Percentiles rank a stretch among this genome's conserved stretches.
These are phyloP conservation scores for Syrmaticus mikado DNA, from an alignment of 2,113 vertebrate species.

Conservation along the genomic window DNA sequence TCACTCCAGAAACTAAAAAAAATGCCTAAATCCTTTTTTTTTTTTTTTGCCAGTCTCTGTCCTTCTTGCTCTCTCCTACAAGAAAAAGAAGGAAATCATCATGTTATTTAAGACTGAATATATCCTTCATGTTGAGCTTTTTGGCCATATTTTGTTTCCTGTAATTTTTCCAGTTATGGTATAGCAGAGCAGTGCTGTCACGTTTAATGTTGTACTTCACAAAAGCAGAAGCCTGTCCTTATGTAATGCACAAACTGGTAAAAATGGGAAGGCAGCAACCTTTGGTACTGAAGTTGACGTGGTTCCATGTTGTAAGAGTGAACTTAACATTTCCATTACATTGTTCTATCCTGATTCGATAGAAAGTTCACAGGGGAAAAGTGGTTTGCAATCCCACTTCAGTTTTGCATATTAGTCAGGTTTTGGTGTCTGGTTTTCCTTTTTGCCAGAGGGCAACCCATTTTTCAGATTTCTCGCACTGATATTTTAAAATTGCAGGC, in stretches of 20 bases:
- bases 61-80: neutral
- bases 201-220: neutral
- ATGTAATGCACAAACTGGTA: neutral
- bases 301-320: conserved; percentile 14
- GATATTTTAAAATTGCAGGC: conserved; percentile 69
- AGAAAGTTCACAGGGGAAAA: conserved; percentile 70
- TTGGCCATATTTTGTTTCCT: neutral
- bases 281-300: conserved; percentile 29
- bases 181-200: neutral
- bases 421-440: conserved; percentile 67
- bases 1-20: neutral
- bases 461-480: conserved; percentile 69
- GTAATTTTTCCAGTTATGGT: neutral
- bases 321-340: conserved; percentile 57
- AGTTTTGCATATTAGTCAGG: conserved; percentile 65
- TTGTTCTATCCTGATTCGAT: conserved; percentile 18
- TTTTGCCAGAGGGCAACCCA: conserved; percentile 39
- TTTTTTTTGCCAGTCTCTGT: neutral
- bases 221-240: conserved; percentile 41
- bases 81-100: neutral
- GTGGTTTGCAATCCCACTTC: conserved; percentile 50
- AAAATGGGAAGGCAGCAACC: neutral
- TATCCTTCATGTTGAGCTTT: neutral
- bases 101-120: neutral
- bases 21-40: neutral